These are phyloP conservation scores for Synanthedon vespiformis DNA, from an alignment of 2,888 invertebrate genomes.

Conservation along the genomic window DNA sequence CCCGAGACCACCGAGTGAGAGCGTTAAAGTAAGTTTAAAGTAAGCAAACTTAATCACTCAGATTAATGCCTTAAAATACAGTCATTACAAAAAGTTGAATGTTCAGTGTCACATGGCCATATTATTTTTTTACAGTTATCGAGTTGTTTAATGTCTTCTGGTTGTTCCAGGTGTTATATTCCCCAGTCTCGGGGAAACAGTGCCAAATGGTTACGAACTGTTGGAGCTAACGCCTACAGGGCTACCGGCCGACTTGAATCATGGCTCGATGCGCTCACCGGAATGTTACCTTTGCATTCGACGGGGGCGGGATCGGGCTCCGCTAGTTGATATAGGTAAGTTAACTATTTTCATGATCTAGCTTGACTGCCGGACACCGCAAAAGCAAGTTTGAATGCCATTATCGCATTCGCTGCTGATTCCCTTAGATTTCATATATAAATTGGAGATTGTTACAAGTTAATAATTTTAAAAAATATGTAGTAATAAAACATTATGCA, in stretches of 20 bases:
- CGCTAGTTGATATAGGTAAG: constrained; percentile 96
- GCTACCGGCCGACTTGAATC: constrained; percentile 93
- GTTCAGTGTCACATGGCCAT: constrained; percentile 17
- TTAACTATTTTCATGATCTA: background rate
- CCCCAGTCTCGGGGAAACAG: constrained; percentile 86
- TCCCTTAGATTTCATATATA: too few relatives aligned
- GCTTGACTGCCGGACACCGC: too few relatives aligned
- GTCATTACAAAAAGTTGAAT: constrained; percentile 11
- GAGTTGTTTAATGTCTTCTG: background rate
- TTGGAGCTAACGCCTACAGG: constrained; percentile 86
- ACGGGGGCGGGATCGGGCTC: constrained; percentile 94
- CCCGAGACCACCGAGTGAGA: too few relatives aligned
- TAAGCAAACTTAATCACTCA: too few relatives aligned
- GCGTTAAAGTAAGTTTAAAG: too few relatives aligned
- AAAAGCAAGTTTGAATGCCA: too few relatives aligned
- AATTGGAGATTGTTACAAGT: too few relatives aligned
- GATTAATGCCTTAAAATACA: background rate
- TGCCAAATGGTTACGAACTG: constrained; percentile 83
- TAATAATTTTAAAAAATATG: too few relatives aligned
- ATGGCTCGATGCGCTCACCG: constrained; percentile 93
- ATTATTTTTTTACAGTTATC: constrained; percentile 15
- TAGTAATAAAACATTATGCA: too few relatives aligned
- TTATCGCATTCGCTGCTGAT: too few relatives aligned
- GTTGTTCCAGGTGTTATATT: constrained; percentile 70
- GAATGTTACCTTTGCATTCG: constrained; percentile 94